Evolutionary conservation across 2,113 vertebrate species (phyloP), one percentile per base, ranked within the genome.

Genomic region (Caranx ignobilis): DNA sequence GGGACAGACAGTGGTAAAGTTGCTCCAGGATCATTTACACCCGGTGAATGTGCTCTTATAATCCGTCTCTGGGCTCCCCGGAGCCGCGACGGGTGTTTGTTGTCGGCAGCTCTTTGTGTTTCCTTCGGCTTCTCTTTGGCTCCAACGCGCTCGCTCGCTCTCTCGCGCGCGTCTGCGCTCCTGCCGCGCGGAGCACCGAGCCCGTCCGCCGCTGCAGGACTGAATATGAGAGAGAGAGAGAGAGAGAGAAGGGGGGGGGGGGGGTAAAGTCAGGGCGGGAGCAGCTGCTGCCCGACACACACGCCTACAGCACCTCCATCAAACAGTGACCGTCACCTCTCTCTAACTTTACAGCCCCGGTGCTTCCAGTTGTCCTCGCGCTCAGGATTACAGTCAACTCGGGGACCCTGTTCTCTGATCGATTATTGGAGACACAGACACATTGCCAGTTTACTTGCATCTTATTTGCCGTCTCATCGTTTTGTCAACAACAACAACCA

Each of bases 121-220:
- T 60, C 63, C 54, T 31, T 26, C 75, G 60, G 75, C 65, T 71
- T 52, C 35, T 63, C 48, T 59, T 47, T 45, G 67, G 13, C 64
- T 48, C 60, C 16, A 47, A 60, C 64, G 10, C 48, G 64, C 75
- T 85, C 26, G 26, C 26, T 26, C 26, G 26, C 26, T 26, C 26
- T 26, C 26, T 63, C 43, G 71, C 82, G 41, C 16, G 64, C 60
- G 70, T 74, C 76, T 73, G 84, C 50, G 64, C 84, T 78, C 61
- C 75, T 71, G 72, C 19, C 74, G 62, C 41, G 61, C 19, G 66
- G 77, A 72, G 77, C 82, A 35, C 8, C 35, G 41, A 84, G 59
- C 18, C 26, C 63, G 26, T 63, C 60, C 61, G 47, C 72, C 67
- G 18, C 84, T 82, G 88, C 84, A 79, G 84, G 75, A 87, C 72